phyloP scores from a whole-genome alignment of 1,140 invertebrate species.

The Brachionus rotundiformis region DNA sequence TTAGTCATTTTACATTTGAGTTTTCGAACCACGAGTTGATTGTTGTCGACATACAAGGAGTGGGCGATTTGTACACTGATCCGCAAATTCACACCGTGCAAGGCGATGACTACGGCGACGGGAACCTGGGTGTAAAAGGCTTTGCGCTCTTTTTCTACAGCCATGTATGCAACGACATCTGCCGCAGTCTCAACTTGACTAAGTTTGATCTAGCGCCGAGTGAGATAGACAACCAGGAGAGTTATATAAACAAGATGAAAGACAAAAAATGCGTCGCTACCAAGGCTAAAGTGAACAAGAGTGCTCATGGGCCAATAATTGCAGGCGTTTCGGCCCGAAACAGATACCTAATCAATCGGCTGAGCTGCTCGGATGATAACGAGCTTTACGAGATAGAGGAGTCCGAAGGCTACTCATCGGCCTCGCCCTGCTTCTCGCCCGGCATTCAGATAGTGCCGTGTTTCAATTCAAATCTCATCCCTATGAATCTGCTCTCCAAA shows the following conservation, averaged over 20 bases:
- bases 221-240: neutral
- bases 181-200: slow-evolving; percentile 66
- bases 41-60: slow-evolving; percentile 71
- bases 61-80: slow-evolving; percentile 71
- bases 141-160: slow-evolving; percentile 71
- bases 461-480: neutral
- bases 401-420: slow-evolving; percentile 47
- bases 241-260: neutral
- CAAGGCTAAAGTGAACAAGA: neutral
- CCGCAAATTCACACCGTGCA: slow-evolving; percentile 69
- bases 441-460: slow-evolving; percentile 35
- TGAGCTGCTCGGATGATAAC: slow-evolving; percentile 32
- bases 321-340: neutral
- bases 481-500: neutral
- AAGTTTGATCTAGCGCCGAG: slow-evolving; percentile 66
- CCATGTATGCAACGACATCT: slow-evolving; percentile 69
- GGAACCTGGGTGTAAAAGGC: slow-evolving; percentile 68
- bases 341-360: neutral
- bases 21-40: slow-evolving; percentile 69
- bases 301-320: neutral
- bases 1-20: slow-evolving; percentile 71
- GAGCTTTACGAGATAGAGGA: slow-evolving; percentile 19
- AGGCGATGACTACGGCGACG: slow-evolving; percentile 61
- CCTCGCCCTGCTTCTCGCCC: slow-evolving; percentile 15
- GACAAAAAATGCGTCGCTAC: neutral